Conservation (phyloP, 64 coral and sea anemone species). For the Cladopsammia gracilis region DNA sequence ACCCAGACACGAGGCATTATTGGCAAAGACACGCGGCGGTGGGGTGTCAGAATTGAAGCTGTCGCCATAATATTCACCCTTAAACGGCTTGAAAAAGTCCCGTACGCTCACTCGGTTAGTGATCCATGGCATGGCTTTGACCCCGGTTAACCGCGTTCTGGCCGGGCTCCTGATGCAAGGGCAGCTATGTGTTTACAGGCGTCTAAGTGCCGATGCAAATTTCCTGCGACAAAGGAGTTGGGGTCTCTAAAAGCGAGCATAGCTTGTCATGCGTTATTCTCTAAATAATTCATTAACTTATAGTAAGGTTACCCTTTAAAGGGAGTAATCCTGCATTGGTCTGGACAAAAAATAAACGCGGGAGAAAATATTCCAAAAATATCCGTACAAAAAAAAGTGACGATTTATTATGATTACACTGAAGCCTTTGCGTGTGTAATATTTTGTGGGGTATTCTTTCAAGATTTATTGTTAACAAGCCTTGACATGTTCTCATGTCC, state of each 20-base stretch:
- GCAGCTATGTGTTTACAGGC: neutral
- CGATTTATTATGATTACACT: no score
- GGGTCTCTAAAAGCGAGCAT: neutral
- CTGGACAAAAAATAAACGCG: no score
- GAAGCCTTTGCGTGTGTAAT: no score
- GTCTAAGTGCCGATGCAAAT: neutral
- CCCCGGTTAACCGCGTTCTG: no score
- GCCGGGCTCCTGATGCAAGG: neutral
- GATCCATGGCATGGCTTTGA: slow-evolving; percentile 14
- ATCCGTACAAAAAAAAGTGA: no score
- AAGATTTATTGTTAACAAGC: no score
- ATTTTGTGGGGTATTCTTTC: no score
- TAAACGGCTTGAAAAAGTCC: slow-evolving; percentile 2
- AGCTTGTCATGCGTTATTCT: no score
- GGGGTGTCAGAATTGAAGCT: neutral
- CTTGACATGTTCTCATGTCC: neutral
- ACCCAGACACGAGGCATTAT: neutral
- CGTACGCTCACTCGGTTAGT: neutral
- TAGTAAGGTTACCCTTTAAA: no score
- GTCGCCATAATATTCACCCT: neutral
- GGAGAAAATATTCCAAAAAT: no score
- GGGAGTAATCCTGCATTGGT: no score
- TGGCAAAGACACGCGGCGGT: neutral
- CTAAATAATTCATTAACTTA: no score
- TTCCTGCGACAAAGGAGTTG: neutral